phyloP scores from a whole-genome alignment of 2,113 vertebrate species.

The Muntiacus muntjak region DNA sequence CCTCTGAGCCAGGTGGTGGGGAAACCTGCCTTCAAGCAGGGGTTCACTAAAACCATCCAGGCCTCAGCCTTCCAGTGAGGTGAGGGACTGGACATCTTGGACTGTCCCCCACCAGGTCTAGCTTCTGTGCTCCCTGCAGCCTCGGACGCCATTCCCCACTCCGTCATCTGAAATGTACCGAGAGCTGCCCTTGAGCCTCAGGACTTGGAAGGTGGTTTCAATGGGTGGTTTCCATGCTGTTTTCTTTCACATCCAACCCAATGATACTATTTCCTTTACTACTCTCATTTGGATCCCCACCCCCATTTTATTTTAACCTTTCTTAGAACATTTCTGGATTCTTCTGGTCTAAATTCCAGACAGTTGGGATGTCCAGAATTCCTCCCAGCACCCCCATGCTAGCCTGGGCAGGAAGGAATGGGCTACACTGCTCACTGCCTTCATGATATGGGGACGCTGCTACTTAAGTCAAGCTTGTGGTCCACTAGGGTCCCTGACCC shows the following conservation, averaged over 20 bases:
- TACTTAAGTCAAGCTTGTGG: not conserved
- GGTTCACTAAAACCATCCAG: not conserved
- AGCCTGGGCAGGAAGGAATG: not conserved
- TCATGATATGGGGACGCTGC: not conserved
- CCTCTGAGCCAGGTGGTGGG: not conserved
- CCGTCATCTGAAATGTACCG: not conserved
- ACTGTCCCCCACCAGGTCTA: accelerated
- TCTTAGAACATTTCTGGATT: not conserved
- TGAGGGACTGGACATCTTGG: accelerated
- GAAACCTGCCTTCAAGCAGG: not conserved
- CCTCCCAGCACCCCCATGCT: not conserved
- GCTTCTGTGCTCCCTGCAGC: accelerated
- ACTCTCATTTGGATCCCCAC: not conserved
- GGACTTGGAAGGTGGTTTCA: not conserved
- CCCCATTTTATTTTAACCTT: not conserved
- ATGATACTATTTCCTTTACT: not conserved
- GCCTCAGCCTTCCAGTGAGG: not conserved
- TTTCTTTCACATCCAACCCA: too few species aligned
- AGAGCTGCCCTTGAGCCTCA: not conserved
- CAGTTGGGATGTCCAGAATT: not conserved
- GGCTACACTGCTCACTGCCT: accelerated
- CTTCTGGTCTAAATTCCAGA: not conserved
- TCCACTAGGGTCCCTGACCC: not conserved
- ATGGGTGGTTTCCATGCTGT: too few species aligned
- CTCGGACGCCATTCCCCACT: not conserved